Base-by-base conservation (phyloP, 2,113 vertebrate genomes). In the Psilopsiagon aurifrons region DNA sequence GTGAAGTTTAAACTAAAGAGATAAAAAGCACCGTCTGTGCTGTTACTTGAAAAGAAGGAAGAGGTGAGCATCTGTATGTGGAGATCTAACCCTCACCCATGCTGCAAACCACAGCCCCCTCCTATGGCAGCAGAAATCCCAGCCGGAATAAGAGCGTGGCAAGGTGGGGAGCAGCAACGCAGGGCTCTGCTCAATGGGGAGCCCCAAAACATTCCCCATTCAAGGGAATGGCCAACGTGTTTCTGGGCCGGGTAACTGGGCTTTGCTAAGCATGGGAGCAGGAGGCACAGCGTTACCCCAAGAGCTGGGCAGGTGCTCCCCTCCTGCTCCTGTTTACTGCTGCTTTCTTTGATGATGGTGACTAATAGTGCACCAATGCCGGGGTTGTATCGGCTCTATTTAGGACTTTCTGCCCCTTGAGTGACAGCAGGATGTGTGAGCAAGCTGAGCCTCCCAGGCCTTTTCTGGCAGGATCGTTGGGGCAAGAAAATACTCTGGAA, bases 351-450 rank as follows among this genome's bases (percentile, higher is more conserved):
- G 95, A 80, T 83, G 68, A 44, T 11, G 43, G 84, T 97, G 97
- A 97, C 96, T 97, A 97, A 97, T 28, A 78, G 83, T 59, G 94
- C 91, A 90, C 83, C 95, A 86, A 94, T 88, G 95, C 77, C 76
- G 35, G 69, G 49, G 60, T 82, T 79, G 49, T 57, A 85, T 31
- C 0, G 4, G 77, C 83, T 91, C 86, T 86, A 87, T 95, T 96
- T 88, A 95, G 73, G 67, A 79, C 82, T 86, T 94, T 75, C 81
- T 91, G 68, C 88, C 69, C 41, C 67, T 84, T 97, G 97, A 98
- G 95, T 97, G 97, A 97, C 97, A 95, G 97, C 51, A 94, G 86
- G 98, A 97, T 97, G 95, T 97, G 86, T 57, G 93, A 98, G 98
- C 97, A 92, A 97, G 73, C 59, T 59, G 77, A 92, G 93, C 77